These are phyloP conservation scores for Amitus sp. DNA, from an alignment of 2,888 invertebrate genomes.

Conservation along the genomic window DNA sequence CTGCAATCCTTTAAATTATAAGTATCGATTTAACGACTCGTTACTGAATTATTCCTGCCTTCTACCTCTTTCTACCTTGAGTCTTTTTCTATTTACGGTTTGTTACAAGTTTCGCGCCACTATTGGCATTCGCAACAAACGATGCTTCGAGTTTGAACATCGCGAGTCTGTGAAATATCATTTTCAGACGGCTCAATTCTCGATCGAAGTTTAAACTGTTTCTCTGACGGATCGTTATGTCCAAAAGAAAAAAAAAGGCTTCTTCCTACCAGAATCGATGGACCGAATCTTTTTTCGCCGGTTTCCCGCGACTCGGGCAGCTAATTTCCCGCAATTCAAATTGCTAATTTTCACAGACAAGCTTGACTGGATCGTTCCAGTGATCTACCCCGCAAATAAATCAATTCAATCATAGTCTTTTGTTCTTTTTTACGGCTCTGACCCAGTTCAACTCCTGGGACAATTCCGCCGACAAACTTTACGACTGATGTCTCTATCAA, in stretches of 20 bases:
- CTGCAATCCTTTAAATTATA: conserved; percentile 1
- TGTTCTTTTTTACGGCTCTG: conserved; percentile 31
- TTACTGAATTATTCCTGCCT: background rate
- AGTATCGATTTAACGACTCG: conserved; percentile 2
- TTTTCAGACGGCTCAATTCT: conserved; percentile 14
- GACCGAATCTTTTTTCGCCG: conserved; percentile 15
- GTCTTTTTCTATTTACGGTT: background rate
- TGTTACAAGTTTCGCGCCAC: no score
- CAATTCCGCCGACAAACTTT: conserved; percentile 21
- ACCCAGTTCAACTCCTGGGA: conserved; percentile 21
- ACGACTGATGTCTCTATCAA: conserved; percentile 13
- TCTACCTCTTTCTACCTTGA: background rate
- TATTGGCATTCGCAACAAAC: no score
- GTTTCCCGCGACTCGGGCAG: conserved; percentile 17
- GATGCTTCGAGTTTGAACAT: no score
- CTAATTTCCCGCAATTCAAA: conserved; percentile 22
- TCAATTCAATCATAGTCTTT: conserved; percentile 32
- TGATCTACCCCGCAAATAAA: conserved; percentile 39
- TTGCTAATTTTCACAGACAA: conserved; percentile 32
- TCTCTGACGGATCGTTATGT: no score
- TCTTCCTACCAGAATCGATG: background rate
- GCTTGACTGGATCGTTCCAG: conserved; percentile 40
- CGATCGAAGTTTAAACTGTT: conserved; percentile 14
- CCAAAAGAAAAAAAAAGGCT: background rate
- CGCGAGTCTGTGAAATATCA: no score